Percentiles rank a stretch among this genome's conserved stretches.
phyloP scores from a whole-genome alignment of 2,888 invertebrate species.

The Drosophila setosimentum region DNA sequence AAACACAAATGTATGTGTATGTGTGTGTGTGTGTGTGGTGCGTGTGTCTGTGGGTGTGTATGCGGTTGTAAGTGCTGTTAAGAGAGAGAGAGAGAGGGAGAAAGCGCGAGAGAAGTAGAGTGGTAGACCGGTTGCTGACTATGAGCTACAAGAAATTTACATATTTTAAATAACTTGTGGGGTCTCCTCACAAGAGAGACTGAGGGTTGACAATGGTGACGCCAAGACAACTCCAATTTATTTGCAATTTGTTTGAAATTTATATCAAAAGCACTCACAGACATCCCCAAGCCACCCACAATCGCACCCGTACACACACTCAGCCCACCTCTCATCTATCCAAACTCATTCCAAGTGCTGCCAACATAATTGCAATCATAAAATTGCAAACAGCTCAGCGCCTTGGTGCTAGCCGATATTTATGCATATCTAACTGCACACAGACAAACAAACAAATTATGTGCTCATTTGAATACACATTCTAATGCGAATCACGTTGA shows the following conservation, averaged over 20 bases:
- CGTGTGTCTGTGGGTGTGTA: conserved; percentile 9
- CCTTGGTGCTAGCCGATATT: conserved; percentile 38
- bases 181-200: conserved; percentile 30
- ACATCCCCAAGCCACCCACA: conserved; percentile 30
- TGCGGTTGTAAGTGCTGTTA: conserved; percentile 7
- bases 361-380: conserved; percentile 73
- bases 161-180: conserved; percentile 79
- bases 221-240: conserved; percentile 78
- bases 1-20: conserved; percentile 10
- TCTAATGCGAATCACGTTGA: conserved; percentile 80
- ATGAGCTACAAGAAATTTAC: conserved; percentile 66
- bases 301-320: conserved; percentile 6
- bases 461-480: conserved; percentile 78
- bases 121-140: conserved; percentile 25
- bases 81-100: background rate
- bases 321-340: background rate
- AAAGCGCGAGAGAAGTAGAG: background rate
- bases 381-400: conserved; percentile 69
- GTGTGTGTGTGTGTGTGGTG: conserved; percentile 19
- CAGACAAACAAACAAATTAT: conserved; percentile 77
- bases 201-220: conserved; percentile 63
- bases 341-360: background rate
- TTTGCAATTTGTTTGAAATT: conserved; percentile 80
- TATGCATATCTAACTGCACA: conserved; percentile 63
- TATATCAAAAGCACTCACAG: conserved; percentile 64